Evolutionary conservation across 2,113 vertebrate species (phyloP).

Genomic region (Onychorhynchus coronatus): DNA sequence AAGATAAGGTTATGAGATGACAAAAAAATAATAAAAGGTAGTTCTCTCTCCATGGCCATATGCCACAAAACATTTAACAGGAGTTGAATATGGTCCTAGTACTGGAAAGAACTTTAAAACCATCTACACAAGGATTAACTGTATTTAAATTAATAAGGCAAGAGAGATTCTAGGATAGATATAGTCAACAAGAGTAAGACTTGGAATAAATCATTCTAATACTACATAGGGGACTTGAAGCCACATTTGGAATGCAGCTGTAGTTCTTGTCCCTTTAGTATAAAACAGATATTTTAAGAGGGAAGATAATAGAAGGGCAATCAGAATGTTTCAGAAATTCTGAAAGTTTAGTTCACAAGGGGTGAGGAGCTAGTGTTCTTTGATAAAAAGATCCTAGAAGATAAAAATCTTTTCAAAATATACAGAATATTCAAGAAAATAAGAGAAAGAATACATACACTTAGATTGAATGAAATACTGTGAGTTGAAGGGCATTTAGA

Average conservation of each 20-base stretch:
- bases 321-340: background rate
- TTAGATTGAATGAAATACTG: background rate
- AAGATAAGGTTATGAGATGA: constrained; percentile 21
- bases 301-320: background rate
- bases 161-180: background rate
- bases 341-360: background rate
- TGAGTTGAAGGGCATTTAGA: background rate
- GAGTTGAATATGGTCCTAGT: background rate
- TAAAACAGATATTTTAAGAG: background rate
- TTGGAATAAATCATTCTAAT: background rate
- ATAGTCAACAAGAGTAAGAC: background rate
- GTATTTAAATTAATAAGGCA: background rate
- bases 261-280: background rate
- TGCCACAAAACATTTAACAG: background rate
- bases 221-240: background rate
- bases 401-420: background rate
- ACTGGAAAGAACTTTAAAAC: background rate
- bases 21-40: background rate
- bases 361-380: background rate
- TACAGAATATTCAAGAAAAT: background rate
- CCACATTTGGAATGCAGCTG: background rate
- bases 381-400: background rate
- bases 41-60: background rate
- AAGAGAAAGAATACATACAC: background rate
- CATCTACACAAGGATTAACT: constrained; percentile 12